Evolutionary conservation across 2,113 vertebrate genomes (phyloP), one percentile per base, ranked within the genome.

Genomic region (Thomomys bottae): DNA sequence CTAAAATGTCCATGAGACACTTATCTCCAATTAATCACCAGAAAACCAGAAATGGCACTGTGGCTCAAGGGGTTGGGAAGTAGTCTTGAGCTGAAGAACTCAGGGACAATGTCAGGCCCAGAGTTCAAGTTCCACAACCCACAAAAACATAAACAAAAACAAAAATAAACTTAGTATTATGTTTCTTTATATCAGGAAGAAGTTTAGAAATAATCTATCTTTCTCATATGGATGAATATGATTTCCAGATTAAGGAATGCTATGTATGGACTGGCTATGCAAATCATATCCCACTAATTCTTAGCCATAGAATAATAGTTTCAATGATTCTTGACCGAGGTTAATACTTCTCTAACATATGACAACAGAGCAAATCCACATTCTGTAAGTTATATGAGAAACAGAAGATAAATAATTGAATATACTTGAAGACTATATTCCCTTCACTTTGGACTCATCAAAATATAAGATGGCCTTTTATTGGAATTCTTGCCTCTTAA

Each of bases 361-460:
- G 68, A 40, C 28, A 61, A 34, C 42, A 86, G 79, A 66, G 1
- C 3, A 87, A 72, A 78, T 76, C 23, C 8, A 30, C 72, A 2
- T 0, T 66, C 26, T 73, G 14, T 14, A 77, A 9, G 17, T 8
- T 61, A 42, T 32, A 28, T 30, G 38, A 80, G 32, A 76, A 75
- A 67, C 92, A 28, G 10, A 79, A 77, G 71, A 26, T 34, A 87
- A 90, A 75, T 14, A 75, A 4, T 3, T 91, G 32, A 6, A 6
- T 9, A 63, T 26, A 2, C 1, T 77, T 79, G 32, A 84, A 66
- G 4, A 61, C 61, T 45, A 57, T 26, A 7, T 66, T 91, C 49
- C n/a, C 45, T 81, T 90, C 20, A 17, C 6, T 88, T 88, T 90
- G 28, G 18, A 49, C 12, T 40, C 20, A 87, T 94, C 92, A 91